Evolutionary conservation across 2,888 invertebrate species (phyloP), one percentile per base, ranked within the genome.

Genomic region (Poecilobothrus nobilitatus): DNA sequence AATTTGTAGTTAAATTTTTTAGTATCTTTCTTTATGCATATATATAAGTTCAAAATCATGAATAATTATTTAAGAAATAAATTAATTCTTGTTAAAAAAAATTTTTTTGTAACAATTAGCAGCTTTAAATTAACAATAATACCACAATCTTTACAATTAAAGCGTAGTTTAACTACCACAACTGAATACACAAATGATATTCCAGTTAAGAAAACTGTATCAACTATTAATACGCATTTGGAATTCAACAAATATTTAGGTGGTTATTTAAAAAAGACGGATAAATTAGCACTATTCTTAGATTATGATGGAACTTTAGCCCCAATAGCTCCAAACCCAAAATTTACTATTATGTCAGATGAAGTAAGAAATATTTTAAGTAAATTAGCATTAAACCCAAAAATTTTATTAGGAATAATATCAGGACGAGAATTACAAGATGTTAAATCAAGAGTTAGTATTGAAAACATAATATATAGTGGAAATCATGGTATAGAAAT

Each of bases 291-390:
- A 0, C 79, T 91, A 2, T 78, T 90, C 1, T 78, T 91, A 74
- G 91, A 91, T 77, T 91, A 89, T 75, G 91, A 91, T 79, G 91
- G 91, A 66, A 91, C 91, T 5, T 78, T 91, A 72, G 89, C 90
- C 0, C 89, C 90, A 1, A 87, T 91, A 66, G 88, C 88, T 0
- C 86, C 87, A 5, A 89, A 89, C 80, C 90, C 90, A 1, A 87
- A 88, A 76, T 81, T 89, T 63, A 89, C 90, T 1, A 84, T 85
- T 53, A 85, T 91, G 75, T 87, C 89, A 2, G 78, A 84, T 10
- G 88, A 89, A 77, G 87, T 89, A 0, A 89, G 88, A 77, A 83
- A 84, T 71, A 84, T 87, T 44, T 79, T 91, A 20, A 86, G 86
- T 72, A 83, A 86, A 74, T 78, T 91, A 44, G 85, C 89, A 2